A percentile compares a stretch with the other conserved stretches of the same genome.
Conservation (phyloP, 2,888 invertebrate species). For the Latrodectus elegans region DNA sequence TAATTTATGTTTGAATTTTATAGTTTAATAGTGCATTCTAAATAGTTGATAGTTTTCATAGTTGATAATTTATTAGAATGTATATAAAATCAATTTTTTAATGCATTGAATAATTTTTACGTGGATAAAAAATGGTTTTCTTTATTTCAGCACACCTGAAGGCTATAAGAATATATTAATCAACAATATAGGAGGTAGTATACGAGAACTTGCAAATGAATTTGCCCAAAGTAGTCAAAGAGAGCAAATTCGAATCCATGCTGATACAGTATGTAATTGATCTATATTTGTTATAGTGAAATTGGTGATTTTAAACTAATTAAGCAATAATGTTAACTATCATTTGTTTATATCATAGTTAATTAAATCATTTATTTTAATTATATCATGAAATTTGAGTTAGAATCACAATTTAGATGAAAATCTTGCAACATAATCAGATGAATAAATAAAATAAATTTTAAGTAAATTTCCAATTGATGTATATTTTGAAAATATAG, state of each 20-base stretch:
- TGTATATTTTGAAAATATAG: no score
- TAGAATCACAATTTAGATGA: background rate
- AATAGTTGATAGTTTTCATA: no score
- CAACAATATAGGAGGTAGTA: constrained; percentile 5
- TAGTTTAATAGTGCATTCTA: no score
- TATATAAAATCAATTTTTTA: no score
- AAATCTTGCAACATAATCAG: background rate
- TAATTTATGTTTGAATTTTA: no score
- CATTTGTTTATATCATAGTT: background rate
- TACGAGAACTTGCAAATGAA: constrained; percentile 73
- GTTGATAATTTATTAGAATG: no score
- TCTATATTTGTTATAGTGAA: background rate
- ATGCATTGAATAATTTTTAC: no score
- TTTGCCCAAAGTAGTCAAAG: constrained; percentile 73
- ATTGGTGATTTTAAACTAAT: background rate
- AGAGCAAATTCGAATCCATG: constrained; percentile 71
- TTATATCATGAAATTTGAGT: background rate
- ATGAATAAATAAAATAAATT: no score
- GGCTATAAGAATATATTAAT: background rate
- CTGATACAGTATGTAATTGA: constrained; percentile 70
- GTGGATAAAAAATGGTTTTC: no score
- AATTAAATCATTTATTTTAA: background rate
- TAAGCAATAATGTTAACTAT: background rate
- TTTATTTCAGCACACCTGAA: constrained; percentile 10
- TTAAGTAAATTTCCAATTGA: no score